Percentiles rank a stretch among this genome's conserved stretches.
Evolutionary conservation across 2,888 invertebrate species (phyloP).

Genomic region (Sialis fuliginosa): DNA sequence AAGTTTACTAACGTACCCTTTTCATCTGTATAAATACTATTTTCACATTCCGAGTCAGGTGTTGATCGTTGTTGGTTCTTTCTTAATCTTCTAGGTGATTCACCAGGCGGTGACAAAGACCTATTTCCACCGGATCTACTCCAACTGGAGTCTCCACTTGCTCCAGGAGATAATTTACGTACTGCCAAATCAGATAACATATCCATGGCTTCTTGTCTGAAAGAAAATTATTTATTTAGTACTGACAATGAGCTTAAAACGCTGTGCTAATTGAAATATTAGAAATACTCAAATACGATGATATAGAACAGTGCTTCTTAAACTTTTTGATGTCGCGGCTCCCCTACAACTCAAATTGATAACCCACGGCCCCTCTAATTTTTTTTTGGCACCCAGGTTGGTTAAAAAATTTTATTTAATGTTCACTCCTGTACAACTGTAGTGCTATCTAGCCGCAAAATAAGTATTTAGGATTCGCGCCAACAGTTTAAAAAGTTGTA

Average conservation of each 20-base stretch:
- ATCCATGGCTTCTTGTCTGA: conserved; percentile 66
- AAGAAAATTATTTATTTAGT: conserved; percentile 7
- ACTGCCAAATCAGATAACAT: conserved; percentile 70
- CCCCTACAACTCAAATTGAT: too few relatives aligned
- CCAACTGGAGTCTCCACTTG: conserved; percentile 19
- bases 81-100: conserved; percentile 41
- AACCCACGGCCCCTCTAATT: too few relatives aligned
- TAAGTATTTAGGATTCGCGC: too few relatives aligned
- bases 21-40: conserved; percentile 14
- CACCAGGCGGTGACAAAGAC: conserved; percentile 31
- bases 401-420: too few relatives aligned
- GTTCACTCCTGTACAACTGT: too few relatives aligned
- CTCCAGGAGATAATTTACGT: conserved; percentile 43
- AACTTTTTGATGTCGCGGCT: too few relatives aligned
- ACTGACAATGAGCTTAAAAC: too few relatives aligned
- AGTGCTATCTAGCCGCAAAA: too few relatives aligned
- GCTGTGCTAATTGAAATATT: background rate
- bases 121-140: background rate
- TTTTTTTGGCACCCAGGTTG: too few relatives aligned
- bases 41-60: conserved; percentile 3
- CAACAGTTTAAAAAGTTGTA: too few relatives aligned
- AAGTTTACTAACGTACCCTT: conserved; percentile 14
- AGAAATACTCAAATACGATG: background rate
- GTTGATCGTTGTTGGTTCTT: conserved; percentile 11
- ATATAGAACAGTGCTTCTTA: too few relatives aligned